Conservation (phyloP, 2,888 invertebrate species). For the Chrysolina americana region DNA sequence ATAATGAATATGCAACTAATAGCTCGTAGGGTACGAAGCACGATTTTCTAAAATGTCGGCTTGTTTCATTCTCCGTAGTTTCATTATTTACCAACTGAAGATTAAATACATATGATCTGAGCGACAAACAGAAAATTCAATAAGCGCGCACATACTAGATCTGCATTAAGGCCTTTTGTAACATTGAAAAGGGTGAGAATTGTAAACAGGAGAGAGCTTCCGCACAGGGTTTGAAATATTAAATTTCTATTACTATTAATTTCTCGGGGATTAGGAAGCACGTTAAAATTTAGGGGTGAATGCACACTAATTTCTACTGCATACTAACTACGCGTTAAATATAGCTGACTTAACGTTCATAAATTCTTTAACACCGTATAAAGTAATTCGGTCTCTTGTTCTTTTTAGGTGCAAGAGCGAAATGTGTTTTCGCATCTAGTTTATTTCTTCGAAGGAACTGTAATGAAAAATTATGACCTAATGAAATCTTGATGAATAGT, state of each 20-base stretch:
- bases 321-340: constrained; percentile 37
- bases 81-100: background rate
- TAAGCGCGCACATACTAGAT: constrained; percentile 35
- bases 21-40: background rate
- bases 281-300: constrained; percentile 46
- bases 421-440: constrained; percentile 16
- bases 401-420: constrained; percentile 11
- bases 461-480: constrained; percentile 15
- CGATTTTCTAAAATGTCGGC: too few species aligned
- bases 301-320: constrained; percentile 39
- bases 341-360: constrained; percentile 27
- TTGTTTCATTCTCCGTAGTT: background rate
- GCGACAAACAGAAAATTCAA: constrained; percentile 40
- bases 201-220: constrained; percentile 29
- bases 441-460: constrained; percentile 15
- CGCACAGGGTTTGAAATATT: constrained; percentile 44
- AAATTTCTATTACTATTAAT: constrained; percentile 51
- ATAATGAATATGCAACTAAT: background rate
- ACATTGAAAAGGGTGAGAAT: constrained; percentile 38
- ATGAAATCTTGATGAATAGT: constrained; percentile 5
- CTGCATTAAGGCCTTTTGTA: constrained; percentile 36
- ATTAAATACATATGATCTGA: background rate
- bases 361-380: constrained; percentile 29
- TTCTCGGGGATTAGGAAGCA: constrained; percentile 45
- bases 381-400: constrained; percentile 16